These are phyloP conservation scores for Antrozous pallidus DNA, from an alignment of 2,797 vertebrate genomes.

Conservation along the genomic window DNA sequence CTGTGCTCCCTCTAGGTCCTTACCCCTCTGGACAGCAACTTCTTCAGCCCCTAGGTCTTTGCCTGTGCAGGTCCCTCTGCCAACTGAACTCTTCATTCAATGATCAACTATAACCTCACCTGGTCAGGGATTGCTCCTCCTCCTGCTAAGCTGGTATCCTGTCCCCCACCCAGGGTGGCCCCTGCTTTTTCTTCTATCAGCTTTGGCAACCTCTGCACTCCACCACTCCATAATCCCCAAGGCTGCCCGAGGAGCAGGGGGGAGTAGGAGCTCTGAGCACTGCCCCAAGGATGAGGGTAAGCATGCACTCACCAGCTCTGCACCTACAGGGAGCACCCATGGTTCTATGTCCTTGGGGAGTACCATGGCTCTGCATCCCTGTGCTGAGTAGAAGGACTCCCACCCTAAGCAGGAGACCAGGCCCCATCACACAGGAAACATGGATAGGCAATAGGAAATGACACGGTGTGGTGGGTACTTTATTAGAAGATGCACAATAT, in stretches of 20 bases:
- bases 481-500: neutral
- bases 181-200: neutral
- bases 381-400: neutral
- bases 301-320: too few relatives aligned
- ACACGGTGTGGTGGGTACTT: neutral
- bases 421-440: neutral
- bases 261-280: too few relatives aligned
- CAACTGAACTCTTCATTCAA: neutral
- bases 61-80: neutral
- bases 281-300: fast-evolving
- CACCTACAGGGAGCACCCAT: too few relatives aligned
- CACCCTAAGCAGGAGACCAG: too few relatives aligned
- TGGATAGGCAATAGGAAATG: neutral
- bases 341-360: neutral
- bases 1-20: neutral
- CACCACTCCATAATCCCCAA: neutral
- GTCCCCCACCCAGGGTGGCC: neutral
- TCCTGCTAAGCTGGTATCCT: neutral
- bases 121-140: neutral
- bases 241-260: fast-evolving
- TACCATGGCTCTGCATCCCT: neutral
- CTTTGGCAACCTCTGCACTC: neutral
- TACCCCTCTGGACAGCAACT: too few relatives aligned
- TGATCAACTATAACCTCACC: neutral
- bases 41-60: neutral